Evolutionary conservation across 2,113 vertebrate species (phyloP), one percentile per base, ranked within the genome.

Genomic region (Poeciliopsis retropinna): DNA sequence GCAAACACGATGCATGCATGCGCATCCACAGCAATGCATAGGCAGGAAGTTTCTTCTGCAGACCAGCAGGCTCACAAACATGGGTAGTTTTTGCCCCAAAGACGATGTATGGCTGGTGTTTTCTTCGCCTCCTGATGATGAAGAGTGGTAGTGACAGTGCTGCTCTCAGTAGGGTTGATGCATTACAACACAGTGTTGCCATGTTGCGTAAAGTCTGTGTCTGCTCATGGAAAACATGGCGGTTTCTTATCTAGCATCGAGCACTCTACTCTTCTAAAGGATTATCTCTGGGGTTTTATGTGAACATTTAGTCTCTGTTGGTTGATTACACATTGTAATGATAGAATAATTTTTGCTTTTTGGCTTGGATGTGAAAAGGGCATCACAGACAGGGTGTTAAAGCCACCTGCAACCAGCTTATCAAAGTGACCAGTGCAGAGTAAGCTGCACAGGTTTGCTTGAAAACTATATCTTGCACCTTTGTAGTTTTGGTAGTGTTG

Each of bases 101-200:
- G 88, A 94, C 90, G 85, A 86, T 91, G 87, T 86, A 82, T 88
- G 87, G 88, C 87, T 93, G 90, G 88, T 91, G 90, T 90, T 92
- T 93, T 87, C 51, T 57, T 85, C 87, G 87, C 73, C 72, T 68
- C 84, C 88, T 88, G 90, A 88, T 93, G 91, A 94, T 89, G 90
- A 91, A 93, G 84, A 94, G 88, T 81, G 81, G 85, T 92, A 90
- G 92, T 92, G 93, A 93, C 92, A 88, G 92, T 89, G 86, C 83
- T 80, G 88, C 88, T 91, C 88, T 92, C 81, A 75, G 86, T 87
- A 78, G 89, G 87, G 66, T 85, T 91, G 91, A 89, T 90, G 90
- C 84, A 90, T 92, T 90, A 91, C 92, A 92, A 92, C 88, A 85
- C 87, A 79, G 75, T 19, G 82, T 91, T 90, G 92, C 92, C 92